A percentile compares a stretch with the other conserved stretches of the same genome.
Evolutionary conservation across 2,888 invertebrate species (phyloP).

Genomic region (Blastobasis adustella): DNA sequence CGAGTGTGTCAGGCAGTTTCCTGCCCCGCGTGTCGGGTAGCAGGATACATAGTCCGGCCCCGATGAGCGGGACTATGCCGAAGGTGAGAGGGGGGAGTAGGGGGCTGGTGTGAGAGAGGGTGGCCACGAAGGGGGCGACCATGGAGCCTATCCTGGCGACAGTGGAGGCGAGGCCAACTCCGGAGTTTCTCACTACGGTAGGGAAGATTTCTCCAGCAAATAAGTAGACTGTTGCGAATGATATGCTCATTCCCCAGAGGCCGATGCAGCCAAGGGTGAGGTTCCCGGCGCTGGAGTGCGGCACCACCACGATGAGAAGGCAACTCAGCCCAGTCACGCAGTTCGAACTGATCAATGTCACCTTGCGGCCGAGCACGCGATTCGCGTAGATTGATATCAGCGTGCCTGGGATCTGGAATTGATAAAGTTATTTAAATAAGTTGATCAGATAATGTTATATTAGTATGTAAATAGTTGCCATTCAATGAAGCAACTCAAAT

Average conservation of each 20-base stretch:
- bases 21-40: conserved; percentile 87
- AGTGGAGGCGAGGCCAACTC: conserved; percentile 90
- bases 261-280: conserved; percentile 82
- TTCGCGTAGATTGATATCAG: conserved; percentile 78
- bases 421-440: not conserved
- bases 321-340: conserved; percentile 79
- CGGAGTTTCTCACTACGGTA: conserved; percentile 90
- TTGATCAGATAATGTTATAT: no score
- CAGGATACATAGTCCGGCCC: conserved; percentile 78
- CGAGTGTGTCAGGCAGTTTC: conserved; percentile 85
- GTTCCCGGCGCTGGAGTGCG: conserved; percentile 59
- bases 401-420: conserved; percentile 74
- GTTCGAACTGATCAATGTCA: conserved; percentile 79
- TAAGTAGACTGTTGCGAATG: conserved; percentile 90
- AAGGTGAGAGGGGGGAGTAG: conserved; percentile 84
- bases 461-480: no score
- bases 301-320: conserved; percentile 76
- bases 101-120: conserved; percentile 68
- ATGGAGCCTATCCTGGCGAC: conserved; percentile 91
- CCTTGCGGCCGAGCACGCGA: conserved; percentile 79
- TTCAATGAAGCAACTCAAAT: no score
- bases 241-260: conserved; percentile 86
- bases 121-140: conserved; percentile 87
- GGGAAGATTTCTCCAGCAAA: conserved; percentile 93
- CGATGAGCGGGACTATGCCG: conserved; percentile 80